Evolutionary conservation across 2,797 vertebrate species (phyloP).

Genomic region (Poecile montanus): DNA sequence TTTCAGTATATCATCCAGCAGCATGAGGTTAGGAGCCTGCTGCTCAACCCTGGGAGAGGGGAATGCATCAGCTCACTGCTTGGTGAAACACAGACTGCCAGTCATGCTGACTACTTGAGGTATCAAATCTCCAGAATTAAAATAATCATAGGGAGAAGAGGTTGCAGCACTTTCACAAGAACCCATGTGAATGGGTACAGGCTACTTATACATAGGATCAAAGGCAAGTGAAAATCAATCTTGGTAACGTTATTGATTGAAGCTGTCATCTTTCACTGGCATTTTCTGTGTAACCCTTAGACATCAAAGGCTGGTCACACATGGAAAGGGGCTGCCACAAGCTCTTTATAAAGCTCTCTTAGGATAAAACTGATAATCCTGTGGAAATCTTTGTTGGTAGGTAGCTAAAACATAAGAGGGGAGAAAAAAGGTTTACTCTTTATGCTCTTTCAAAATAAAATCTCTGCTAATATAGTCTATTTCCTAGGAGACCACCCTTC

Average conservation of each 20-base stretch:
- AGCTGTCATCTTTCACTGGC: background rate
- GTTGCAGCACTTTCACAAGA: background rate
- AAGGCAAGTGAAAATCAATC: background rate
- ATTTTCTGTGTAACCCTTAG: background rate
- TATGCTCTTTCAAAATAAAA: background rate
- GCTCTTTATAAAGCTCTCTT: background rate
- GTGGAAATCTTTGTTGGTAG: background rate
- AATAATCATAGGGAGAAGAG: background rate
- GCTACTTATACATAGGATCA: background rate
- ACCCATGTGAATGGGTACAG: background rate
- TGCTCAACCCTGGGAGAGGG: background rate
- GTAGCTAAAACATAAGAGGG: background rate
- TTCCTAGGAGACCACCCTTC: background rate
- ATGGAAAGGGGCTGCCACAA: background rate
- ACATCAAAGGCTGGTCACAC: background rate
- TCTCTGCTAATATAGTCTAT: background rate
- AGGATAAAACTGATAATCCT: background rate
- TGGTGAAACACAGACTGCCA: background rate
- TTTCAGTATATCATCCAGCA: background rate
- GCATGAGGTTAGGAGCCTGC: background rate
- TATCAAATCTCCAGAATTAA: background rate
- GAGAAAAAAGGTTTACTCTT: background rate
- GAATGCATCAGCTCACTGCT: background rate
- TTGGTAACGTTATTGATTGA: background rate
- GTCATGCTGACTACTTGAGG: background rate